Evolutionary conservation across 2,113 vertebrate species (phyloP), one percentile per base, ranked within the genome.

Genomic region (Mustela nigripes): DNA sequence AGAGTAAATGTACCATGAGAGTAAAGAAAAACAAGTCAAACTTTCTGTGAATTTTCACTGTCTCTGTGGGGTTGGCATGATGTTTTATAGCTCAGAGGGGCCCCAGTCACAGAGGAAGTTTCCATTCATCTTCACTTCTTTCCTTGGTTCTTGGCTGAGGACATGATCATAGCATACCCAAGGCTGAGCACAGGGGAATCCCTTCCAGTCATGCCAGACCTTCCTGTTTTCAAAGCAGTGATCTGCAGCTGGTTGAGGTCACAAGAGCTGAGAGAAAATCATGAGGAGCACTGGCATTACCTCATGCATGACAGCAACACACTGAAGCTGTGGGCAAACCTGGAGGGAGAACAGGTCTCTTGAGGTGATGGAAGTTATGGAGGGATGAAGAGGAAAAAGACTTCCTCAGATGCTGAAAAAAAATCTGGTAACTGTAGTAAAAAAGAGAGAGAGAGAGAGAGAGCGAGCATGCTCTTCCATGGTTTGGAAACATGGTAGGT

Each of bases 91-190:
- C 18, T 71, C 71, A 45, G 60, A 89, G 42, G 26, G 19, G 36
- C 0, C 4, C 3, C 26, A 42, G 2, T 81, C 65, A 56, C 18
- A 58, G 39, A 62, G 4, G 48, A 79, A 67, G 39, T 62, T 14
- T 74, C 33, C 2, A 31, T 39, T 60, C 65, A 39, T 2, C 0
- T 31, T 24, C 16, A 58, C 16, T 58, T 76, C 19, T 69, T 28
- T 48, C 65, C n/a, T 16, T 48, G 7, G 24, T 48, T 18, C 4
- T 33, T 39, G 10, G 50, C 1, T 36, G 9, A 74, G 8, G 16
- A n/a, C 4, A 48, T 3, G 5, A 7, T 21, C 15, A 8, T 0
- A 16, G 33, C 10, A 56, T 21, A 22, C 3, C 22, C 11, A 73
- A 22, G 26, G 5, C 24, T 69, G 45, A 53, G 12, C 3, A 36